phyloP scores from a whole-genome alignment of 2,888 invertebrate species.

The Dione vanillae region DNA sequence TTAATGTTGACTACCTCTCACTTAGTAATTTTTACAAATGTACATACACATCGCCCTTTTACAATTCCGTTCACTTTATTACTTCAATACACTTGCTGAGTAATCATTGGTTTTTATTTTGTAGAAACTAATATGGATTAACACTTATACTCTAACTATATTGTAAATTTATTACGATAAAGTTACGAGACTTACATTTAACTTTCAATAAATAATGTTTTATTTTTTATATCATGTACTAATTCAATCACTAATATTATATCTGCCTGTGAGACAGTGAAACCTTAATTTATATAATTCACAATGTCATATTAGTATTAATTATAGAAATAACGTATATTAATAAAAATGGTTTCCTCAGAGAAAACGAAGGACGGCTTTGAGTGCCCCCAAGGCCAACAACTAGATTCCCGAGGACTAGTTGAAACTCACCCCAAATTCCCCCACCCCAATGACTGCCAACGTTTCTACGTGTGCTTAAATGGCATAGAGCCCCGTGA shows the following conservation, averaged over 20 bases:
- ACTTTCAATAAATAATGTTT: too few species aligned
- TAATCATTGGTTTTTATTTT: not conserved
- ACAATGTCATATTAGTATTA: not conserved
- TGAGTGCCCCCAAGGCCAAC: constrained; percentile 90
- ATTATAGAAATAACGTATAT: not conserved
- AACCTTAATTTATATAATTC: too few species aligned
- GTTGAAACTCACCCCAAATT: constrained; percentile 92
- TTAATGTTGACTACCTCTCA: constrained; percentile 35
- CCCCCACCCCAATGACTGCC: constrained; percentile 94
- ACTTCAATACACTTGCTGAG: not conserved
- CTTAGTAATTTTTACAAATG: constrained; percentile 42
- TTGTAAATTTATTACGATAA: too few species aligned
- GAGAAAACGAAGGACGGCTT: constrained; percentile 93
- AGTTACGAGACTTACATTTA: too few species aligned
- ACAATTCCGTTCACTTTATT: constrained; percentile 38
- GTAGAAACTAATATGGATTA: too few species aligned
- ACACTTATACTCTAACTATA: too few species aligned
- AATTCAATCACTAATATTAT: too few species aligned
- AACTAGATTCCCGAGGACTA: constrained; percentile 88
- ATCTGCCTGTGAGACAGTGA: too few species aligned
- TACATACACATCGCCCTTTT: constrained; percentile 38
- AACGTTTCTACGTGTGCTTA: constrained; percentile 95
- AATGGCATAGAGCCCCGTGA: constrained; percentile 94
- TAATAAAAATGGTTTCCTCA: constrained; percentile 62
- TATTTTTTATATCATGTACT: too few species aligned